Conservation (phyloP, 2,113 vertebrate species). For the Chaetops frenatus region DNA sequence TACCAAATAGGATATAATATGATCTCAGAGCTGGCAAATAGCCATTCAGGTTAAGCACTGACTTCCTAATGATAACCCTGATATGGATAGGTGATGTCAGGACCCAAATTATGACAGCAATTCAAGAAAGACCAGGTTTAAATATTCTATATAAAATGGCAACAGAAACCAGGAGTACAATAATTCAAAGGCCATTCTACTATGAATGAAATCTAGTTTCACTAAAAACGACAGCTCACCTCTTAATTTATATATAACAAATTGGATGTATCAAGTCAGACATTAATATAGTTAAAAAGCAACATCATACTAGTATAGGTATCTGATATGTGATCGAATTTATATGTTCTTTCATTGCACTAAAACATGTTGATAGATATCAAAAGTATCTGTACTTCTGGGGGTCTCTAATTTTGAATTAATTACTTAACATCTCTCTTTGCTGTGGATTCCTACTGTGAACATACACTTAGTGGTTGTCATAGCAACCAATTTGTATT, state of each 20-base stretch:
- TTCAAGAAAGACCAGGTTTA: neutral
- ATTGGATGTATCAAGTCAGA: constrained; percentile 4
- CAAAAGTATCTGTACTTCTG: constrained; percentile 27
- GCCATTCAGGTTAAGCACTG: neutral
- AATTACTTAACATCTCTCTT: constrained; percentile 49
- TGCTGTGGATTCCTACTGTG: neutral
- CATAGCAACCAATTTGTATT: constrained; percentile 61
- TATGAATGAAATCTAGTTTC: neutral
- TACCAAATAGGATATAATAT: neutral
- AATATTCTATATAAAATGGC: neutral
- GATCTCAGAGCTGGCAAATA: neutral
- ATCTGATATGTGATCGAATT: constrained; percentile 36
- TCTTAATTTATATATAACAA: constrained; percentile 33
- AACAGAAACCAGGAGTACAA: neutral
- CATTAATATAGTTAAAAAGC: constrained; percentile 30
- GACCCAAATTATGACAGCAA: neutral
- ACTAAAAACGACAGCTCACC: neutral
- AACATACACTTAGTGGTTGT: constrained; percentile 40
- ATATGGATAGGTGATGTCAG: neutral
- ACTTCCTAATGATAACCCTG: neutral
- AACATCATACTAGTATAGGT: constrained; percentile 14
- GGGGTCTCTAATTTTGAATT: constrained; percentile 48
- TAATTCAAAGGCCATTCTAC: neutral
- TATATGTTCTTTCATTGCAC: neutral
- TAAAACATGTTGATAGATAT: neutral